Conservation (phyloP, 2,797 vertebrate genomes). For the Smutsia gigantea region DNA sequence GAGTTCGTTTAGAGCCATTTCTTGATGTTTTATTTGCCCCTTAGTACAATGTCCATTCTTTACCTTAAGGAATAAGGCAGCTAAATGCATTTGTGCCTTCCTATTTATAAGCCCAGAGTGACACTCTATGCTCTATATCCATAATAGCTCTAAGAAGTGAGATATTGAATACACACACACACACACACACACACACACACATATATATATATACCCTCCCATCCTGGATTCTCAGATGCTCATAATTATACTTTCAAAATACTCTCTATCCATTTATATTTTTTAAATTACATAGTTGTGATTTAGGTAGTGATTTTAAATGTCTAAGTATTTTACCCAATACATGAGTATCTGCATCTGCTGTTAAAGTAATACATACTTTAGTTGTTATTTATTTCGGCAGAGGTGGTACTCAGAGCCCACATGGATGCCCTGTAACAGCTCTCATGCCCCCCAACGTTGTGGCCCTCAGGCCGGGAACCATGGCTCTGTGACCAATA, state of each 20-base stretch:
- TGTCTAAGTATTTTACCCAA: not conserved
- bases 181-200: not conserved
- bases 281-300: not conserved
- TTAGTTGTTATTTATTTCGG: not conserved
- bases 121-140: not conserved
- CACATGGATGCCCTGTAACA: not conserved
- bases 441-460: not conserved
- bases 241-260: not conserved
- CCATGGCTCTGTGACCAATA: not conserved
- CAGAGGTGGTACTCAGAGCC: not conserved
- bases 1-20: constrained; percentile 26
- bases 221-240: not conserved
- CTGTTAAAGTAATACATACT: not conserved
- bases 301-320: not conserved
- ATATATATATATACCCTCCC: not conserved
- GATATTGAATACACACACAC: not conserved
- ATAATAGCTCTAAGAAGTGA: not conserved
- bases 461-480: not conserved
- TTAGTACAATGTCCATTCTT: not conserved
- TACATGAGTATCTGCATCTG: not conserved
- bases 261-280: not conserved
- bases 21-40: constrained; percentile 28
- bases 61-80: not conserved
- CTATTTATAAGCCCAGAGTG: not conserved
- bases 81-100: constrained; percentile 3